Evolutionary conservation across 64 coral and sea anemone genomes (phyloP).

Genomic region (Catalaphyllia jardinei): DNA sequence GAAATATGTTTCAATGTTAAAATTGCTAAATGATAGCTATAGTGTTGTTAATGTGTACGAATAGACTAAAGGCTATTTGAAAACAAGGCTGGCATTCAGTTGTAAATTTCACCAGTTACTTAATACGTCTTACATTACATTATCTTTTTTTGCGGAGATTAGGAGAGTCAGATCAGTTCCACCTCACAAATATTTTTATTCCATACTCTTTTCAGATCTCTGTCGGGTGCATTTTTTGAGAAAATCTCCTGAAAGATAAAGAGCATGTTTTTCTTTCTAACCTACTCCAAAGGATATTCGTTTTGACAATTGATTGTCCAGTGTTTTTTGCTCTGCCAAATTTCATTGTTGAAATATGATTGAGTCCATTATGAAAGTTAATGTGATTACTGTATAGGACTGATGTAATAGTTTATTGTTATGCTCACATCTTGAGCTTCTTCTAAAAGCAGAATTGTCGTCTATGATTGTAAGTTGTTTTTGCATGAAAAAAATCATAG

Average conservation of each 20-base stretch:
- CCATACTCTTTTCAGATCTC: background rate
- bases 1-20: background rate
- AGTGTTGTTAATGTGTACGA: background rate
- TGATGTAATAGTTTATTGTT: background rate
- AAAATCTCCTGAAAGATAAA: background rate
- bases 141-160: slow-evolving; percentile 11
- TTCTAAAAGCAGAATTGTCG: too few relatives aligned
- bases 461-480: too few relatives aligned
- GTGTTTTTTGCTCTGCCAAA: background rate
- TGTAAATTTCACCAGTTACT: slow-evolving; percentile 46
- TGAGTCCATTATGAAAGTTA: background rate
- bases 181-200: background rate
- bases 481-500: too few relatives aligned
- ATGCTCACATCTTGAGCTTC: background rate
- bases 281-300: background rate
- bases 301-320: slow-evolving; percentile 2
- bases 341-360: background rate
- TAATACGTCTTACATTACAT: slow-evolving; percentile 47
- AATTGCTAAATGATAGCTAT: slow-evolving; percentile 8
- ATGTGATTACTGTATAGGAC: background rate
- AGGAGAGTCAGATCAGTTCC: background rate
- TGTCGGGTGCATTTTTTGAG: background rate
- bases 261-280: background rate
- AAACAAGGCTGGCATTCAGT: slow-evolving; percentile 32
- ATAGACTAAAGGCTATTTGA: background rate